Evolutionary conservation across 2,797 vertebrate species (phyloP), one percentile per base, ranked within the genome.

Genomic region (Pangasius mekongensis): DNA sequence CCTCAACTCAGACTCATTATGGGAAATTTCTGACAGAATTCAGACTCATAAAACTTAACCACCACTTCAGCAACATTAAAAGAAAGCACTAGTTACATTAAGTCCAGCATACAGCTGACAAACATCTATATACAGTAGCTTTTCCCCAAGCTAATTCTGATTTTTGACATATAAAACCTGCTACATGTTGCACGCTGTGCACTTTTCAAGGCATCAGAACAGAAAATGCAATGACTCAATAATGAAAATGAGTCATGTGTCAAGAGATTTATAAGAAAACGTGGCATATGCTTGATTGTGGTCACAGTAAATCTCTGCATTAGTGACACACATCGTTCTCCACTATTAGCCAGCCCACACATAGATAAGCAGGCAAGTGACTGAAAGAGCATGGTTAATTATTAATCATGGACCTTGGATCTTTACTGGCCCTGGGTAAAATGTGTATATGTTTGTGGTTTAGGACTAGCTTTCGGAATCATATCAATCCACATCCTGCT

Each of bases 341-440:
- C 39, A 71, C 13, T 47, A 14, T 64, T 69, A 49, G 64, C 69
- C 60, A 43, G 89, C 85, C 86, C 83, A 73, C 84, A 73, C 73
- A 78, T 64, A 87, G 87, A 85, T 73, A 89, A 82, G 66, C 88
- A 76, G 76, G 67, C 66, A 11, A 82, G 36, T 22, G 43, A 64
- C 83, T 67, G n/a, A 78, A 84, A 83, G 88, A 81, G 83, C 13
- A 47, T 67, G 64, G 56, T 88, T 16, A 92, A 90, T 86, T 54
- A 92, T 91, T 87, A 87, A 92, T 84, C 56, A 11, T 20, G 39
- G 5, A 67, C 62, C 13, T 74, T 27, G 39, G 24, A 74, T 67
- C 66, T 16, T 64, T 69, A 5, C 30, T 73, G n/a, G 30, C 30
- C 54, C 58, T 71, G 84, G 83, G 39, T 36, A 89, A n/a, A 43